Evolutionary conservation across 2,888 invertebrate genomes (phyloP).

Genomic region (Esperia sulphurella): DNA sequence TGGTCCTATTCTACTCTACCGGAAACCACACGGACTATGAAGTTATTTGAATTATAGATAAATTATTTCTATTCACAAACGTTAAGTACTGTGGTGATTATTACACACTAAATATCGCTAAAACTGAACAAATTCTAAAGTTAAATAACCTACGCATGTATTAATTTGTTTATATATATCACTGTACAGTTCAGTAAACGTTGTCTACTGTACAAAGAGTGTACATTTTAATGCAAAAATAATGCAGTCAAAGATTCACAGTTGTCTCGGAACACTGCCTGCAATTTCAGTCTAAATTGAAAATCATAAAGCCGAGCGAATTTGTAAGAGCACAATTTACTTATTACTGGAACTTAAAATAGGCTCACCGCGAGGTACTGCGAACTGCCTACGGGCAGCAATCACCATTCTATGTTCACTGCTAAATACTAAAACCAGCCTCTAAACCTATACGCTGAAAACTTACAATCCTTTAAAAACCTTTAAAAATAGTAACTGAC

Average conservation of each 20-base stretch:
- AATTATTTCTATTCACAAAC: no score
- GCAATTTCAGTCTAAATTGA: slow-evolving; percentile 1
- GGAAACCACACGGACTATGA: no score
- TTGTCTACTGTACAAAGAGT: no score
- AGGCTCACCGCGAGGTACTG: slow-evolving; percentile 31
- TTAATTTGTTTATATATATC: no score
- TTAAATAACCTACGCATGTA: no score
- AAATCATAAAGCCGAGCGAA: neutral
- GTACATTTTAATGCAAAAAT: neutral
- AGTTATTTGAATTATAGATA: no score
- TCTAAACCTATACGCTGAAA: slow-evolving; percentile 21
- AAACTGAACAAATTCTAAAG: no score
- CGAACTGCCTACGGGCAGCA: slow-evolving; percentile 35
- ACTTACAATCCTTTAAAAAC: slow-evolving; percentile 19
- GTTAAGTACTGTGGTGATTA: no score
- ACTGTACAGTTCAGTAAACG: no score
- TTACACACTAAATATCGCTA: no score
- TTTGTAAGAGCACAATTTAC: slow-evolving; percentile 14
- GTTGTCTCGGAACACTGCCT: neutral
- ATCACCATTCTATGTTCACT: slow-evolving; percentile 28
- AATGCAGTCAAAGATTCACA: neutral
- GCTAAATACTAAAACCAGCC: slow-evolving; percentile 25
- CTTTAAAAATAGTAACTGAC: neutral
- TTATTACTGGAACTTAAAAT: slow-evolving; percentile 37
- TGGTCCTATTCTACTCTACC: no score